A percentile compares a stretch with the other conserved stretches of the same genome.
Conservation (phyloP, 2,113 vertebrate species). For the Carollia perspicillata region DNA sequence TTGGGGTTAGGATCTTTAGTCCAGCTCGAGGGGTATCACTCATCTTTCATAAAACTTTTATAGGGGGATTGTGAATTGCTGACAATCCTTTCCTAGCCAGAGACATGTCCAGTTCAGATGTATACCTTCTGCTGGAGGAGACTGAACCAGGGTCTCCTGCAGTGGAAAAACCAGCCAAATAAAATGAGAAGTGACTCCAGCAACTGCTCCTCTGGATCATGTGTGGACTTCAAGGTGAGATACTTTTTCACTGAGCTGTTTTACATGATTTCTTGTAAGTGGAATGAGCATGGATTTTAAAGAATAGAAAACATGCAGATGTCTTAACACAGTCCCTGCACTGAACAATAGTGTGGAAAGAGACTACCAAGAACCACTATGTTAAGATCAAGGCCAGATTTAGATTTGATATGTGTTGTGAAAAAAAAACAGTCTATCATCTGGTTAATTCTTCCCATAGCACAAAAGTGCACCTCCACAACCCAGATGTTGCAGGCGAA, state of each 20-base stretch:
- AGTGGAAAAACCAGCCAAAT: not conserved
- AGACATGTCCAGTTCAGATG: conserved; percentile 29
- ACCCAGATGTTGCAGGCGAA: not conserved
- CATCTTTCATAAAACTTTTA: not conserved
- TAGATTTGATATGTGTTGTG: not conserved
- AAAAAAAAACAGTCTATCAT: not conserved
- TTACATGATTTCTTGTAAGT: not conserved
- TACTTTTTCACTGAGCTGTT: not conserved
- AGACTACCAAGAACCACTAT: not conserved
- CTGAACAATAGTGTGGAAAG: not conserved
- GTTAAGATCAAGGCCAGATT: not conserved
- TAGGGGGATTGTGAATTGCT: not conserved
- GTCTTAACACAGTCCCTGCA: not conserved
- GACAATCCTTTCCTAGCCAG: not conserved
- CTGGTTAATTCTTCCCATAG: not conserved
- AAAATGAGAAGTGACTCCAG: not conserved
- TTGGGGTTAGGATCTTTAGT: not conserved
- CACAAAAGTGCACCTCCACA: not conserved
- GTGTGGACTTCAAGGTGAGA: not conserved
- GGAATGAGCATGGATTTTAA: not conserved
- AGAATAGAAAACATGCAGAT: not conserved
- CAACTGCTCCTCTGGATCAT: not conserved
- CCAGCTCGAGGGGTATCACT: not conserved
- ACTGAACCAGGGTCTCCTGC: not conserved
- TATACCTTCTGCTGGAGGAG: not conserved